These are phyloP conservation scores for Mayetiola destructor DNA, from an alignment of 2,888 invertebrate species.

Conservation along the genomic window DNA sequence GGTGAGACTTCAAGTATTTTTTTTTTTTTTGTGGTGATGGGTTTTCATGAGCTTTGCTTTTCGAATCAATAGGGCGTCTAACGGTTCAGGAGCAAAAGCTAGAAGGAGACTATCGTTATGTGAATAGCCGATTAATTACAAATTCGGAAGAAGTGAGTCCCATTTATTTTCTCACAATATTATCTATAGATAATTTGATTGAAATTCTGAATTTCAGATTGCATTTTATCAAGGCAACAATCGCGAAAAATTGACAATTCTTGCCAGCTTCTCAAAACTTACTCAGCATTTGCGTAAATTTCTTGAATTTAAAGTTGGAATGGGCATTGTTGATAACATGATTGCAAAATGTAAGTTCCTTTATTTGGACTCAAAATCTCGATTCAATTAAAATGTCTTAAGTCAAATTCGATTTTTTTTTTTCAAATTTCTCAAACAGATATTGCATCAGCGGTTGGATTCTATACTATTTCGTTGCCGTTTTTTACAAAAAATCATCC, in stretches of 20 bases:
- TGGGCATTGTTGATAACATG: constrained; percentile 93
- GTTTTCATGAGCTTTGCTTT: background rate
- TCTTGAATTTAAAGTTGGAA: constrained; percentile 73
- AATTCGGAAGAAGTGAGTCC: constrained; percentile 82
- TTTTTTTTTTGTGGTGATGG: no score
- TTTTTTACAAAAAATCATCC: constrained; percentile 69
- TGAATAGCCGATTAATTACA: constrained; percentile 89
- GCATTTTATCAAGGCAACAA: constrained; percentile 63
- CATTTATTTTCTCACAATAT: background rate
- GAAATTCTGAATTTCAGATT: constrained; percentile 20
- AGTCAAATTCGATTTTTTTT: background rate
- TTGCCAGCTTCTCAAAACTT: constrained; percentile 80
- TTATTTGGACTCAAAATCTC: background rate
- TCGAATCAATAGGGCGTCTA: constrained; percentile 42
- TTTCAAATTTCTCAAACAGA: constrained; percentile 39
- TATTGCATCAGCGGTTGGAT: constrained; percentile 90
- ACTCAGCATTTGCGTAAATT: constrained; percentile 71
- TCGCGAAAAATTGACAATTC: constrained; percentile 73
- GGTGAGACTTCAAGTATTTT: constrained; percentile 38
- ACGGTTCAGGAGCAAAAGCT: constrained; percentile 90
- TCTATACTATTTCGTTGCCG: constrained; percentile 85
- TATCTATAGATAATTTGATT: background rate
- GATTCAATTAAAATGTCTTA: background rate
- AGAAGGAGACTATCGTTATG: constrained; percentile 97
- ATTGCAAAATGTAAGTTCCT: constrained; percentile 75